phyloP scores from a whole-genome alignment of 2,888 invertebrate genomes.

The Epinotia brunnichana region DNA sequence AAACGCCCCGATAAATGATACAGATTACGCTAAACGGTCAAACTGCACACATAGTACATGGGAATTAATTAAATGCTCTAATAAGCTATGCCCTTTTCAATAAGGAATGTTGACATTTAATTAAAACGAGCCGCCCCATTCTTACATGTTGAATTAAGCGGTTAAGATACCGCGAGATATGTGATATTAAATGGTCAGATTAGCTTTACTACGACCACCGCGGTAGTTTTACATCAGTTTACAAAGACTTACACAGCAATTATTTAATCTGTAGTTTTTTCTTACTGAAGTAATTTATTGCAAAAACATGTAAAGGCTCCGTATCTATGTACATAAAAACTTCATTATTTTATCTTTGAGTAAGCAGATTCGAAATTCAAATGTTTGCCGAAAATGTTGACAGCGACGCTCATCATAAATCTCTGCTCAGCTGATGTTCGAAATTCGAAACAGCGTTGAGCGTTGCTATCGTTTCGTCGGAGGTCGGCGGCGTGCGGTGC shows the following conservation, averaged over 20 bases:
- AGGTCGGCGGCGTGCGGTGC: slow-evolving; percentile 76
- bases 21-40: slow-evolving; percentile 57
- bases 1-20: slow-evolving; percentile 53
- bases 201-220: slow-evolving; percentile 38
- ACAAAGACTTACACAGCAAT: background rate
- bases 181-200: slow-evolving; percentile 51
- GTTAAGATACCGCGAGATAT: slow-evolving; percentile 60
- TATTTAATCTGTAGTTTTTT: background rate
- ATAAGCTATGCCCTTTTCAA: slow-evolving; percentile 68
- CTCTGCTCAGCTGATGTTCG: slow-evolving; percentile 79
- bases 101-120: slow-evolving; percentile 76
- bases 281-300: no score
- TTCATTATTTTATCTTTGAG: background rate
- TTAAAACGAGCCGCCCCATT: slow-evolving; percentile 59
- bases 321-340: background rate
- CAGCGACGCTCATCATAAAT: slow-evolving; percentile 72
- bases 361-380: slow-evolving; percentile 21
- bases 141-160: slow-evolving; percentile 60
- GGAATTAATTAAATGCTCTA: slow-evolving; percentile 58
- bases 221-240: slow-evolving; percentile 23
- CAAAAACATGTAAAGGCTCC: background rate
- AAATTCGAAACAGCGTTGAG: slow-evolving; percentile 74
- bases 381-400: slow-evolving; percentile 21
- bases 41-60: slow-evolving; percentile 48
- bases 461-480: slow-evolving; percentile 66